Base-by-base conservation (phyloP, 2,797 vertebrate species). In the Microctenopoma steveboyesi region DNA sequence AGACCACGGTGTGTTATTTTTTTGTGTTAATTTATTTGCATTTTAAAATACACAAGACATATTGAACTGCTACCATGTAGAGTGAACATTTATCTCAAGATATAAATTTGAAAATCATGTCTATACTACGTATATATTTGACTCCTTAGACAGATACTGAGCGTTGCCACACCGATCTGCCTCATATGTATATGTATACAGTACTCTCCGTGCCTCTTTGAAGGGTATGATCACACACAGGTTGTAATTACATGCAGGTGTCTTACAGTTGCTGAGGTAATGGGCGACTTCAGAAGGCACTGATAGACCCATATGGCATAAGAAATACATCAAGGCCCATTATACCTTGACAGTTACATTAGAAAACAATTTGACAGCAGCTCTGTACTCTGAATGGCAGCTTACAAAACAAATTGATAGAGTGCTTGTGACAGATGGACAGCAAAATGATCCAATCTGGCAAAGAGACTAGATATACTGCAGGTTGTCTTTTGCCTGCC, bases 401-500 rank as follows among this genome's bases (percentile, higher is more conserved):
- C 50, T 55, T 43, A 56, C 76, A 76, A 78, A 83, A 87, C 64
- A 78, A 65, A 82, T 28, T 60, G 78, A 87, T 55, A 37, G 79
- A 76, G 61, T 63, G 74, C 76, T 60, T 49, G 48, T 82, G 85
- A 85, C 78, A 76, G 84, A 83, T 69, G 61, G 84, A 79, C 35
- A 48, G 51, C 45, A 11, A 70, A 79, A 79, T 65, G 51, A 45
- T 73, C 55, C 81, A 74, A 83, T 72, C 70, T 87, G 83, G 7
- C 76, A 74, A 67, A 79, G 10, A 76, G 68, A 78, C 54, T 16
- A 65, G 16, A 84, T 63, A 79, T 58, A 85, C 50, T 70, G 56
- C 67, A 50, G 78, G 69, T 53, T 76, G 76, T 69, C 42, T 30
- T 39, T 61, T 54, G n/a, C 37, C 76, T 69, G 79, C 50, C 80